Percentiles rank a stretch among this genome's conserved stretches.
These are phyloP conservation scores for Myiagra hebetior DNA, from an alignment of 2,113 vertebrate genomes.

Conservation along the genomic window DNA sequence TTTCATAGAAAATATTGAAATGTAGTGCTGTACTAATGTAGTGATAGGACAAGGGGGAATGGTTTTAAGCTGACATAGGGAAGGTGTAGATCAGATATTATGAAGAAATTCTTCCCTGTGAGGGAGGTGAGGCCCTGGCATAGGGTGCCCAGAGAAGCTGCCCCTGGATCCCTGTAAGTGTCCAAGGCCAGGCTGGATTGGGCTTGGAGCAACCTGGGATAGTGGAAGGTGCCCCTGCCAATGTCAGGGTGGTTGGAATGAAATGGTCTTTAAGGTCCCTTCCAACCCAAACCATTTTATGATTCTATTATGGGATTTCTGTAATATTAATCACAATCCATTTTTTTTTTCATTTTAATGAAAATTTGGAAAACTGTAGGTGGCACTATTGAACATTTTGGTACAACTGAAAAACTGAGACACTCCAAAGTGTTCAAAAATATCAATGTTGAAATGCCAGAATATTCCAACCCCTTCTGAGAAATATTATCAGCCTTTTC, in stretches of 20 bases:
- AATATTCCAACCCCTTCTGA: not conserved
- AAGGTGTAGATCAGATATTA: not conserved
- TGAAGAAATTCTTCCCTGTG: not conserved
- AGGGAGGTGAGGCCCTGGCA: not conserved
- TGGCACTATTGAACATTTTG: not conserved
- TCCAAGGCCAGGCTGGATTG: accelerated
- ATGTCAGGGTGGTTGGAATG: not conserved
- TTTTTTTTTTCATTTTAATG: not conserved
- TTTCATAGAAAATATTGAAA: not conserved
- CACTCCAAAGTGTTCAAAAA: not conserved
- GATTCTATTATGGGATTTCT: not conserved
- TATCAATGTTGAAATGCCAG: not conserved
- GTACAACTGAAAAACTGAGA: not conserved
- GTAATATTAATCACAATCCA: accelerated
- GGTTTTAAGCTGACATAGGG: not conserved
- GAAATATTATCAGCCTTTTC: not conserved
- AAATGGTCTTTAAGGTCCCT: not conserved
- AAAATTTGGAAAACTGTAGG: not conserved
- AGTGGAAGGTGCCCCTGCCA: accelerated
- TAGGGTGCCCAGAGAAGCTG: not conserved
- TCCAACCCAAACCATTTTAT: not conserved
- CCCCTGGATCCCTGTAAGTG: not conserved
- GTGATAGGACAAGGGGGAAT: not conserved
- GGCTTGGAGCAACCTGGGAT: accelerated
- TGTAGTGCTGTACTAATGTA: not conserved